A percentile compares a stretch with the other conserved stretches of the same genome.
Conservation (phyloP, 2,113 vertebrate species). For the Oryzias celebensis region DNA sequence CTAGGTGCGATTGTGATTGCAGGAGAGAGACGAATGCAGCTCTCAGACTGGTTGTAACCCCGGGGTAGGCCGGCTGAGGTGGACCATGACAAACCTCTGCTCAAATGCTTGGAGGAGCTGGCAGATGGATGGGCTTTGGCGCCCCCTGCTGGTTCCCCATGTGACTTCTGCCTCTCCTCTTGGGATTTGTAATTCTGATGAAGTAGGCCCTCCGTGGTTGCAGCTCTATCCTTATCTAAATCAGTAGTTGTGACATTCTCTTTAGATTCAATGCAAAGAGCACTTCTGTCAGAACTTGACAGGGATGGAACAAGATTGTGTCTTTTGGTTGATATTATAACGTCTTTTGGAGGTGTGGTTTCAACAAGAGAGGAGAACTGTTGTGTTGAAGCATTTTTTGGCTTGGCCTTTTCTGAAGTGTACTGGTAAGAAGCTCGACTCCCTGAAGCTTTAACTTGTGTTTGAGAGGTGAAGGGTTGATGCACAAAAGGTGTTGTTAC, state of each 20-base stretch:
- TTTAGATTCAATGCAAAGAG: slow-evolving; percentile 2
- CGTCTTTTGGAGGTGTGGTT: slow-evolving; percentile 15
- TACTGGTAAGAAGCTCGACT: not conserved
- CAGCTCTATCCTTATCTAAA: not conserved
- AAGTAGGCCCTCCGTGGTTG: not conserved
- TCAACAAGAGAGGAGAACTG: slow-evolving; percentile 31
- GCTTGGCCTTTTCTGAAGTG: not conserved
- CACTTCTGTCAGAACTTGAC: not conserved
- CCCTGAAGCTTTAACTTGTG: slow-evolving; percentile 25
- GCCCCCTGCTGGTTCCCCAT: slow-evolving; percentile 16
- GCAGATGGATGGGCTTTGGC: slow-evolving; percentile 5
- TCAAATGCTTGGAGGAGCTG: slow-evolving; percentile 23
- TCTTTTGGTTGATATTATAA: not conserved
- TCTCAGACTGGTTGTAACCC: slow-evolving; percentile 86
- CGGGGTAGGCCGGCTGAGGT: slow-evolving; percentile 87
- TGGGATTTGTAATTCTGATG: slow-evolving; percentile 15
- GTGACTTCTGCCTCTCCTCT: slow-evolving; percentile 2
- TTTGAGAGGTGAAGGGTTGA: slow-evolving; percentile 45
- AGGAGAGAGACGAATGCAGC: slow-evolving; percentile 83
- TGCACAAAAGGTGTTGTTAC: slow-evolving; percentile 32
- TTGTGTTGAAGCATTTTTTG: not conserved
- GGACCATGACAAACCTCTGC: slow-evolving; percentile 44
- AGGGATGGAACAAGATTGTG: not conserved
- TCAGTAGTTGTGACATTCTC: not conserved
- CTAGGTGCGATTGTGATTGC: slow-evolving; percentile 88